Conservation (phyloP, 2,113 vertebrate species). For the Carlito syrichta region DNA sequence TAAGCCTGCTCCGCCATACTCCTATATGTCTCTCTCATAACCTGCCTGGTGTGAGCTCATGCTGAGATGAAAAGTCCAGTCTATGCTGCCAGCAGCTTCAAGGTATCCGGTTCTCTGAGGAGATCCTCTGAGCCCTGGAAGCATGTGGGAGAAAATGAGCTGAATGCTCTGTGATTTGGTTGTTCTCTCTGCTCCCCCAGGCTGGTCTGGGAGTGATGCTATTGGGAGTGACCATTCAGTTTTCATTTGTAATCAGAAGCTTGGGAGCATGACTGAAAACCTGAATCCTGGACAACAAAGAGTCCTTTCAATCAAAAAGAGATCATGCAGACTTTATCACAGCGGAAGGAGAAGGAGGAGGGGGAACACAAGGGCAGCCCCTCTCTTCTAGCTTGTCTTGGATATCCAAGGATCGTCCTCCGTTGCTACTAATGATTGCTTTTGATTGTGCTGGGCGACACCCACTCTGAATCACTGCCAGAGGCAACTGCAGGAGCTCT, state of each 20-base stretch:
- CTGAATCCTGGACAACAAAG: neutral
- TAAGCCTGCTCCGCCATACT: neutral
- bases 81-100: neutral
- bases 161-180: neutral
- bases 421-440: neutral
- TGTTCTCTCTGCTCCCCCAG: neutral
- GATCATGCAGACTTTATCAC: neutral
- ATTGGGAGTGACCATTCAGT: neutral
- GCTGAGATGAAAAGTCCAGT: neutral
- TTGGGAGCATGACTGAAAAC: neutral
- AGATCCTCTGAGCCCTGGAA: neutral
- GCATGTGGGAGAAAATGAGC: neutral
- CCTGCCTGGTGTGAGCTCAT: neutral
- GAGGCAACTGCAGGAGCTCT: neutral
- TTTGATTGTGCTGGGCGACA: neutral
- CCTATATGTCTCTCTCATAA: neutral
- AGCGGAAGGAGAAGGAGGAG: neutral
- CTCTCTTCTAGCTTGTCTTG: neutral
- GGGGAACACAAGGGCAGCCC: neutral
- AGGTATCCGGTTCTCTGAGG: too few species aligned
- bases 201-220: neutral
- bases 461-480: neutral
- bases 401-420: neutral
- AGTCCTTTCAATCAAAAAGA: neutral
- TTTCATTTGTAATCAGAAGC: neutral